phyloP scores from a whole-genome alignment of 2,888 invertebrate genomes.

The Cheiracanthium punctorium region DNA sequence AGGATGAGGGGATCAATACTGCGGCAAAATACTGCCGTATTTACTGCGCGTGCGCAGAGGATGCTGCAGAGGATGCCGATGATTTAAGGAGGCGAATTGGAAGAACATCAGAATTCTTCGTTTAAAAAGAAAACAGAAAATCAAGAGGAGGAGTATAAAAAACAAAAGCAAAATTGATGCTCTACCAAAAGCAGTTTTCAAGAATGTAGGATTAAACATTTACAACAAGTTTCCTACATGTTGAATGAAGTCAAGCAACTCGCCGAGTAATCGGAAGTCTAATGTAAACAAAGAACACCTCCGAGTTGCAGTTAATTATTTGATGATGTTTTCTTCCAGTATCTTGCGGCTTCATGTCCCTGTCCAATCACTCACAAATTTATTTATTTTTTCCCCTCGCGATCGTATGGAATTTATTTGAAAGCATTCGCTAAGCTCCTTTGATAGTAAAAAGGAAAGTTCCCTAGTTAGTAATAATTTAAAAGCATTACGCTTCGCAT shows the following conservation, averaged over 20 bases:
- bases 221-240: neutral
- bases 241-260: neutral
- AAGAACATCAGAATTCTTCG: slow-evolving; percentile 10
- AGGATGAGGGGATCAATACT: slow-evolving; percentile 4
- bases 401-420: no score
- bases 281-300: no score
- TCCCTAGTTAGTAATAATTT: no score
- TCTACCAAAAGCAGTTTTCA: neutral
- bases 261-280: no score
- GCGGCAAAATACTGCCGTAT: slow-evolving; percentile 7
- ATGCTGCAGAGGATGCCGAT: slow-evolving; percentile 8
- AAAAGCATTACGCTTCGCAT: no score
- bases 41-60: neutral
- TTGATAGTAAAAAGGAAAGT: no score
- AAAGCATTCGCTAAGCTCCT: no score
- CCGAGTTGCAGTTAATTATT: no score
- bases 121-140: neutral
- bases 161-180: neutral
- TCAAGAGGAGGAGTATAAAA: neutral
- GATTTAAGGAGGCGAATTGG: slow-evolving; percentile 1
- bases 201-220: neutral
- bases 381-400: no score
- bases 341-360: no score
- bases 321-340: no score
- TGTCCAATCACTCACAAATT: no score